Percentiles rank a stretch among this genome's conserved stretches.
Evolutionary conservation across 2,113 vertebrate genomes (phyloP).

Genomic region (Brachyistius frenatus): DNA sequence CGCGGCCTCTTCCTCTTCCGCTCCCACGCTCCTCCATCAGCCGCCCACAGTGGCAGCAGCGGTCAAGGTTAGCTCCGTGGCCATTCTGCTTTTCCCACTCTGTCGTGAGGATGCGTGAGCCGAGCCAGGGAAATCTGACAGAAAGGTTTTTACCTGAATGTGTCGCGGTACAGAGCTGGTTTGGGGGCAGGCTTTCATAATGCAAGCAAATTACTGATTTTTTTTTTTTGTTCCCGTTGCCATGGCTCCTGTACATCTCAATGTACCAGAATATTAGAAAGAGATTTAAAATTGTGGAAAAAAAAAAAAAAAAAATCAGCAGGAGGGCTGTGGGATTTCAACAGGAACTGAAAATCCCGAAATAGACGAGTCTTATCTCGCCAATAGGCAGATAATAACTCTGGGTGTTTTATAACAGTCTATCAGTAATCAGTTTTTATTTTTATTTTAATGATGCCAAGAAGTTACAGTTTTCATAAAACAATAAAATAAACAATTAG

Average conservation of each 20-base stretch:
- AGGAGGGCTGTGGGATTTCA: slow-evolving; percentile 42
- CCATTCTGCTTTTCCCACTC: slow-evolving; percentile 57
- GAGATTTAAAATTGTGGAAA: slow-evolving; percentile 38
- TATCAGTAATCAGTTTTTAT: not conserved
- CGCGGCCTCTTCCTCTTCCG: slow-evolving; percentile 68
- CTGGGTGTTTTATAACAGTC: slow-evolving; percentile 4
- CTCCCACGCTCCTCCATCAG: slow-evolving; percentile 69
- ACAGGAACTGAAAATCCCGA: slow-evolving; percentile 34
- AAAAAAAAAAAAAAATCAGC: slow-evolving; percentile 16
- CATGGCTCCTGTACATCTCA: slow-evolving; percentile 59
- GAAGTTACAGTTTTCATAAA: slow-evolving; percentile 6
- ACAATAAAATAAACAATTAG: no score
- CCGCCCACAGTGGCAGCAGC: slow-evolving; percentile 59
- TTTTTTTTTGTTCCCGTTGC: slow-evolving; percentile 66
- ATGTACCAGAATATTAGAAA: slow-evolving; percentile 42
- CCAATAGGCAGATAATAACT: slow-evolving; percentile 28
- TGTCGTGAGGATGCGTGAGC: slow-evolving; percentile 25
- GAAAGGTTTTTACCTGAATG: slow-evolving; percentile 32
- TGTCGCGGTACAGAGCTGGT: slow-evolving; percentile 28
- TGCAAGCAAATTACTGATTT: slow-evolving; percentile 42
- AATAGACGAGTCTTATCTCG: slow-evolving; percentile 41
- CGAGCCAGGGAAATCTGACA: slow-evolving; percentile 39
- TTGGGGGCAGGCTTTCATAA: slow-evolving; percentile 55
- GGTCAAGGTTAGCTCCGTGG: slow-evolving; percentile 72
- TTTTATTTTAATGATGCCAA: not conserved